phyloP scores from a whole-genome alignment of 2,888 invertebrate species.

The Eurois occulta region DNA sequence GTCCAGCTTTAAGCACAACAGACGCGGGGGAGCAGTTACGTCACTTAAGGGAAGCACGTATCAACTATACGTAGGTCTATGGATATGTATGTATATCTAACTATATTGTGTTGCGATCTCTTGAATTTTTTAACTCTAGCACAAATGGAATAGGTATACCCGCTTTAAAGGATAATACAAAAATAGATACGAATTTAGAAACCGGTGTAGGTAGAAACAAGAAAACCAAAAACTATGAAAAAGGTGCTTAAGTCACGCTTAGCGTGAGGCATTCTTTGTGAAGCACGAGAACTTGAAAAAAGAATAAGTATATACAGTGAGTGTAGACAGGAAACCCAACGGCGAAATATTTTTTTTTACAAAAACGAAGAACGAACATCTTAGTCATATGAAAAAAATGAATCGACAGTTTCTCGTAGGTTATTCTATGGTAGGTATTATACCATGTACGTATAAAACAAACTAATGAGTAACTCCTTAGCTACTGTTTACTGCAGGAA shows the following conservation, averaged over 20 bases:
- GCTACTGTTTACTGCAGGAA: background rate
- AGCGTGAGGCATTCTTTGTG: background rate
- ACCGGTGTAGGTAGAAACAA: background rate
- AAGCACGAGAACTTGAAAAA: background rate
- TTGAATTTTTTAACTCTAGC: slow-evolving; percentile 76
- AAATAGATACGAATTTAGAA: slow-evolving; percentile 53
- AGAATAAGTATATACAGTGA: background rate
- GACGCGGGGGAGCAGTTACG: slow-evolving; percentile 83
- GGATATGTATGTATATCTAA: slow-evolving; percentile 56
- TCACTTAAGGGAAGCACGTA: slow-evolving; percentile 77
- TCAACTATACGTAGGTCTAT: slow-evolving; percentile 69
- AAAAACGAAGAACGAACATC: background rate
- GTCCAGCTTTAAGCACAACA: slow-evolving; percentile 82
- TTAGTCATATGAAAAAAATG: background rate
- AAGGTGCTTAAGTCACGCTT: background rate
- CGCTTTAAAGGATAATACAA: slow-evolving; percentile 62
- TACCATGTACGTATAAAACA: background rate
- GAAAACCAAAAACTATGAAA: background rate
- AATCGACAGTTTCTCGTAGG: background rate
- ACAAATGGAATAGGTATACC: slow-evolving; percentile 71
- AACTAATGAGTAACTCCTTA: background rate
- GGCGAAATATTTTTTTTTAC: background rate
- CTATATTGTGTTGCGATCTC: slow-evolving; percentile 70
- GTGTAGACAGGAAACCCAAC: background rate
- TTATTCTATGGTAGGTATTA: too few species aligned